phyloP scores from a whole-genome alignment of 2,888 invertebrate species.

The Meiosimyza decipiens region DNA sequence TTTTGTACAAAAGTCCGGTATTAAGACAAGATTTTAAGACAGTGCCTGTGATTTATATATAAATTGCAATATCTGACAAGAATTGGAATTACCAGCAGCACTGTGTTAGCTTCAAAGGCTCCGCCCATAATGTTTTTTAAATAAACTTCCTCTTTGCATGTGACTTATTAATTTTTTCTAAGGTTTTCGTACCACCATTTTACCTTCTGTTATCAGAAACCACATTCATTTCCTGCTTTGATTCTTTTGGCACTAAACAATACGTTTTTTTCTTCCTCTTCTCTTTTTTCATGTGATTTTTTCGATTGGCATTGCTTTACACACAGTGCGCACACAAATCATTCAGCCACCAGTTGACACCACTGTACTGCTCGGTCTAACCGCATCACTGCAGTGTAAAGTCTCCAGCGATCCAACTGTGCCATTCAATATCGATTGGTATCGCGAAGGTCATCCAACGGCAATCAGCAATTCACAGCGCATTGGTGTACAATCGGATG shows the following conservation, averaged over 20 bases:
- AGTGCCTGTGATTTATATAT: too few species aligned
- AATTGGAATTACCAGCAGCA: too few species aligned
- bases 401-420: constrained; percentile 92
- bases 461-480: constrained; percentile 76
- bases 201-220: neutral
- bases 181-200: neutral
- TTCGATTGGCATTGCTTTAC: neutral
- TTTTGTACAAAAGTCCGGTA: too few species aligned
- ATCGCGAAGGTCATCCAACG: constrained; percentile 80
- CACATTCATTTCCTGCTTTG: constrained; percentile 12
- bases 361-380: constrained; percentile 90
- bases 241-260: constrained; percentile 13
- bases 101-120: too few species aligned
- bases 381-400: constrained; percentile 93
- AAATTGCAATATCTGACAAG: too few species aligned
- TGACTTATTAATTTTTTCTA: too few species aligned
- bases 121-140: too few species aligned
- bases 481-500: constrained; percentile 81
- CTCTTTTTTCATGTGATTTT: constrained; percentile 10
- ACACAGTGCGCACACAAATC: constrained; percentile 89
- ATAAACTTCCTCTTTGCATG: too few species aligned
- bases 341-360: constrained; percentile 93
- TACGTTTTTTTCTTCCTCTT: constrained; percentile 33
- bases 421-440: constrained; percentile 88
- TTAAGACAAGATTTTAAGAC: too few species aligned